Base-by-base conservation (phyloP, 1,140 invertebrate species). In the fruit fly (Drosophila melanogaster) region DNA sequence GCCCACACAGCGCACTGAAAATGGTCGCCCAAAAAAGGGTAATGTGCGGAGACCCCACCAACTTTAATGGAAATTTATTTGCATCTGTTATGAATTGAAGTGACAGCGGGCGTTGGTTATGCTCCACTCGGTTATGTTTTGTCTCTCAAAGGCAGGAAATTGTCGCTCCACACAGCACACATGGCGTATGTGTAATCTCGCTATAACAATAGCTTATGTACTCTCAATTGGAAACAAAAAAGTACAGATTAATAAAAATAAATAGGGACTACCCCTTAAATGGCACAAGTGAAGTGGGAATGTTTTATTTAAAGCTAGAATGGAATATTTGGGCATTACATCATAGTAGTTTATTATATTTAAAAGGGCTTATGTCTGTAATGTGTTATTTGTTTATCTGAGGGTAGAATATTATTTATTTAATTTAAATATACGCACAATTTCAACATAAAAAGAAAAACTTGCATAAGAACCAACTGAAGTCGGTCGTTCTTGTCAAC, bases 31-130 rank as follows among this genome's bases (percentile, higher is more conserved):
- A 17, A 19, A 43, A 19, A 43, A 51, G 61, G 65, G 65, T 58
- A n/a, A 46, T 33, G 35, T 19, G 43, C 10, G 37, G 35, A 44
- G 12, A 30, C 14, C 62, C 50, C 41, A 19, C 73, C 57, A 75
- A 75, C 62, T 83, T 83, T 89, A 87, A 87, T 87, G 76, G 83
- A 83, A 87, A 87, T 87, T 87, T 87, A 87, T 87, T 77, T 87
- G 79, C 83, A 87, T 89, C 84, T 87, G 70, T 57, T 84, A 77
- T 86, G 83, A 85, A 77, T 85, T 89, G 83, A 59, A 83, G 79
- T 72, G 84, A 83, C 83, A 79, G 83, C 84, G 65, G 79, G 83
- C 76, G 83, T 89, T 85, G 58, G 30, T 61, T 55, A 41, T 70
- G 47, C 37, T 46, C 38, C 30, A 30, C 30, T 30, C 30, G 8